A percentile compares a stretch with the other conserved stretches of the same genome.
Evolutionary conservation across 2,797 vertebrate genomes (phyloP).

Genomic region (Rousettus madagascariensis): DNA sequence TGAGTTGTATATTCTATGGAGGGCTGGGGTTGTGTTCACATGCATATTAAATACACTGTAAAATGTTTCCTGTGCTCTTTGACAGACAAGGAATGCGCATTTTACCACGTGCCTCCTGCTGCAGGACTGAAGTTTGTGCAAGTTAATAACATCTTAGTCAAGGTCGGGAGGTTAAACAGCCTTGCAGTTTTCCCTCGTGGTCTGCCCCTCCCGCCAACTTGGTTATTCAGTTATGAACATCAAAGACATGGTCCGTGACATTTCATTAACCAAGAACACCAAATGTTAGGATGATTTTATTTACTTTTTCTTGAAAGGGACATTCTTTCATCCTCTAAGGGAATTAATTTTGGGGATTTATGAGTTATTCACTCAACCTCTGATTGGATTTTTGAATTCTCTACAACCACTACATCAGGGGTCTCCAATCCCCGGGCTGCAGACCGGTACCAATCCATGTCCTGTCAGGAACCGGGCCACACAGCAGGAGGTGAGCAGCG

Average conservation of each 20-base stretch:
- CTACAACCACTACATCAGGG: background rate
- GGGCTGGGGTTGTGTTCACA: background rate
- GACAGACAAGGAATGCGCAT: background rate
- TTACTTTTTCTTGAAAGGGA: background rate
- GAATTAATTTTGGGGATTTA: background rate
- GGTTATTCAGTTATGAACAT: background rate
- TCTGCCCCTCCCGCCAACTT: background rate
- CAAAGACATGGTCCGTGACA: background rate
- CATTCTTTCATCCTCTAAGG: background rate
- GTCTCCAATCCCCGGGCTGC: too few species aligned
- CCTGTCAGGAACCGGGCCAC: too few species aligned
- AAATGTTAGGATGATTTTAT: background rate
- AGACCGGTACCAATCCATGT: too few species aligned
- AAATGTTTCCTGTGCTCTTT: background rate
- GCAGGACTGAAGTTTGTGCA: background rate
- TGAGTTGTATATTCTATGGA: background rate
- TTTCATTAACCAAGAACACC: background rate
- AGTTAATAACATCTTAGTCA: constrained; percentile 28
- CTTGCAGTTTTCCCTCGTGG: background rate
- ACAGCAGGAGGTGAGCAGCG: too few species aligned
- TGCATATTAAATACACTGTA: background rate
- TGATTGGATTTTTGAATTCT: background rate
- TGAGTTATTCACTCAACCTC: background rate
- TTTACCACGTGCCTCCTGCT: background rate
- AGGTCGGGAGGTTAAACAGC: background rate